Conservation (phyloP, 2,888 invertebrate species). For the Malthinus flaveolus region DNA sequence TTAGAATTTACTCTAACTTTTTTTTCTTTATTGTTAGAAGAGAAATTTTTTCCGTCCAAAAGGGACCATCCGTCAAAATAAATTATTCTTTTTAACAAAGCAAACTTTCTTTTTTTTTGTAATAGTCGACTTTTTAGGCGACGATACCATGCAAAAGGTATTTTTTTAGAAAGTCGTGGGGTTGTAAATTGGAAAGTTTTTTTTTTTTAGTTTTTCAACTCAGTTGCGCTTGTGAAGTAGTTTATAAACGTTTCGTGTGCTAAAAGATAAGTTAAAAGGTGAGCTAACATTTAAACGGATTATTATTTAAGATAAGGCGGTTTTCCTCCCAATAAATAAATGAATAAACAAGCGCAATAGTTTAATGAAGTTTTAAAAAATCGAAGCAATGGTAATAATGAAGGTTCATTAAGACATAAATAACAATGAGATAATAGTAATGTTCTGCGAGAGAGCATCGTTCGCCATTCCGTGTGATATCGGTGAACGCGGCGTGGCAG, state of each 20-base stretch:
- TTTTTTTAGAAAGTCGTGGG: neutral
- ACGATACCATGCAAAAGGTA: neutral
- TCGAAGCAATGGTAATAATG: too few relatives aligned
- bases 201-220: neutral
- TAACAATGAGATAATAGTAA: too few relatives aligned
- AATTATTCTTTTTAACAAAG: neutral
- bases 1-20: slow-evolving; percentile 6
- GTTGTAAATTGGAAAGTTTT: slow-evolving; percentile 1
- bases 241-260: too few relatives aligned
- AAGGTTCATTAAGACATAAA: too few relatives aligned
- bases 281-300: too few relatives aligned
- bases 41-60: neutral
- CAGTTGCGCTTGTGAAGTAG: neutral
- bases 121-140: neutral
- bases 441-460: neutral
- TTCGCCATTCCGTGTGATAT: slow-evolving; percentile 33
- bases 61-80: neutral
- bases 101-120: neutral
- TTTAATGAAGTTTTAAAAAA: too few relatives aligned
- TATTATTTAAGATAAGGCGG: too few relatives aligned
- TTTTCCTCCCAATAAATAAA: too few relatives aligned
- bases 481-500: slow-evolving; percentile 33
- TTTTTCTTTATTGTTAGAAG: neutral
- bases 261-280: too few relatives aligned
- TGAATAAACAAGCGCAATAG: too few relatives aligned